Percentiles rank a stretch among this genome's conserved stretches.
These are phyloP conservation scores for Acanthurus leucopareius DNA, from an alignment of 2,797 vertebrate genomes.

Conservation along the genomic window DNA sequence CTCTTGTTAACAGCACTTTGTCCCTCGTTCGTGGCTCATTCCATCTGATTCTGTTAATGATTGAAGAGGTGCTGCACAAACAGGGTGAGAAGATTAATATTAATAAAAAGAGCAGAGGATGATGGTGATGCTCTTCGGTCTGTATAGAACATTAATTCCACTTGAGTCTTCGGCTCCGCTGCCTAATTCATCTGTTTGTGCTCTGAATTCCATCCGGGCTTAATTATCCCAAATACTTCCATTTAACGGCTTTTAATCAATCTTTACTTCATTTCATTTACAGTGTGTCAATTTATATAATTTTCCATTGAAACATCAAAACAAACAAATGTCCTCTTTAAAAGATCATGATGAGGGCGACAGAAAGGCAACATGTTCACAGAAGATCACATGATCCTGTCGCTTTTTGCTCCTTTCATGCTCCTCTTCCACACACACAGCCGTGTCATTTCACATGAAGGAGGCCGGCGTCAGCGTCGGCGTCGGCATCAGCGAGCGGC, in stretches of 20 bases:
- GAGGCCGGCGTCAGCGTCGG: neutral
- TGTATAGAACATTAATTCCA: slow-evolving; percentile 7
- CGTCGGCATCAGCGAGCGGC: neutral
- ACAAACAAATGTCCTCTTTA: slow-evolving; percentile 10
- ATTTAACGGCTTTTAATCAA: slow-evolving; percentile 11
- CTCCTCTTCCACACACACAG: neutral
- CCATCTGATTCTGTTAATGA: slow-evolving; percentile 23
- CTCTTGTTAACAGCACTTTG: slow-evolving; percentile 12
- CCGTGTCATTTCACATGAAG: slow-evolving; percentile 9
- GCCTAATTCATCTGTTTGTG: slow-evolving; percentile 18
- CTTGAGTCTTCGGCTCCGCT: slow-evolving; percentile 22
- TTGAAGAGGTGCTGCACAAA: slow-evolving; percentile 33
- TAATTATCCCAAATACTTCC: slow-evolving; percentile 41
- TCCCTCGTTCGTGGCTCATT: slow-evolving; percentile 34
- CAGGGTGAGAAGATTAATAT: slow-evolving; percentile 40
- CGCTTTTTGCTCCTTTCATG: neutral
- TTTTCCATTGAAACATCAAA: slow-evolving; percentile 36
- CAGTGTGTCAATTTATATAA: slow-evolving; percentile 12
- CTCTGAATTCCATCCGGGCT: slow-evolving; percentile 30
- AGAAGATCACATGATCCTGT: slow-evolving; percentile 25
- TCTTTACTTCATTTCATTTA: slow-evolving; percentile 31
- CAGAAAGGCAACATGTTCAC: slow-evolving; percentile 29
- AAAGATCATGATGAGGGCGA: slow-evolving; percentile 25
- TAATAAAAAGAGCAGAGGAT: slow-evolving; percentile 35
- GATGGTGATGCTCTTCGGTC: slow-evolving; percentile 1